Evolutionary conservation across 2,888 invertebrate species (phyloP).

Genomic region (Lasiommata megera): DNA sequence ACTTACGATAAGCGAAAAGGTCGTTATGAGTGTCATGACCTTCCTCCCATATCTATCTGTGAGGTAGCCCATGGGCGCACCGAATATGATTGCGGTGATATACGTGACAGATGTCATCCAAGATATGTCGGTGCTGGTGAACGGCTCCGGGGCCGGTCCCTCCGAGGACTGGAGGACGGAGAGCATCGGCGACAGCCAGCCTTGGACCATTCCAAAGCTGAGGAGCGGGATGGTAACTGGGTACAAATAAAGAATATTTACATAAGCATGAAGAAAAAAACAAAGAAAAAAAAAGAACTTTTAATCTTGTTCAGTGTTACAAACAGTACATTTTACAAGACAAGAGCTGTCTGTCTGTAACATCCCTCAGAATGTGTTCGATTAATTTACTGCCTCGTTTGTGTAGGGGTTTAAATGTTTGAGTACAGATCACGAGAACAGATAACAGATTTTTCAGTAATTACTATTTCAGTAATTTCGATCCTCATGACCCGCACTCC

Average conservation of each 20-base stretch:
- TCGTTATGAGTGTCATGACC: constrained; percentile 65
- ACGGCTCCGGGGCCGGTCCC: constrained; percentile 57
- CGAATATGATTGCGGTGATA: constrained; percentile 69
- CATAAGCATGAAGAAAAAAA: too few species aligned
- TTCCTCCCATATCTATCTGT: constrained; percentile 70
- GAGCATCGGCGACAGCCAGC: constrained; percentile 75
- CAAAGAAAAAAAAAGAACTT: too few species aligned
- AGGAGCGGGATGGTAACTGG: constrained; percentile 69
- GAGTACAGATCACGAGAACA: too few species aligned
- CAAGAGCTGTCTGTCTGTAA: too few species aligned
- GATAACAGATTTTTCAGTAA: too few species aligned
- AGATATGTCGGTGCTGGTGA: constrained; percentile 59
- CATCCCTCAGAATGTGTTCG: too few species aligned
- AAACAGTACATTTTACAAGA: too few species aligned
- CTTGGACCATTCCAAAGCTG: constrained; percentile 74
- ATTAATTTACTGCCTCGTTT: too few species aligned
- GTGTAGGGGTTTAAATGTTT: too few species aligned
- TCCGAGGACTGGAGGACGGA: constrained; percentile 59
- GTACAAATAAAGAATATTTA: background rate
- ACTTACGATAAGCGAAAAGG: constrained; percentile 68
- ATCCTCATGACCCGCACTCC: too few species aligned
- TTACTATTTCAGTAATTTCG: too few species aligned
- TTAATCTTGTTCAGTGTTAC: too few species aligned
- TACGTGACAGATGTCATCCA: constrained; percentile 73
- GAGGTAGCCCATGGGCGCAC: constrained; percentile 70